Percentiles rank a stretch among this genome's conserved stretches.
Evolutionary conservation across 2,113 vertebrate species (phyloP).

Genomic region (Nestor notabilis): DNA sequence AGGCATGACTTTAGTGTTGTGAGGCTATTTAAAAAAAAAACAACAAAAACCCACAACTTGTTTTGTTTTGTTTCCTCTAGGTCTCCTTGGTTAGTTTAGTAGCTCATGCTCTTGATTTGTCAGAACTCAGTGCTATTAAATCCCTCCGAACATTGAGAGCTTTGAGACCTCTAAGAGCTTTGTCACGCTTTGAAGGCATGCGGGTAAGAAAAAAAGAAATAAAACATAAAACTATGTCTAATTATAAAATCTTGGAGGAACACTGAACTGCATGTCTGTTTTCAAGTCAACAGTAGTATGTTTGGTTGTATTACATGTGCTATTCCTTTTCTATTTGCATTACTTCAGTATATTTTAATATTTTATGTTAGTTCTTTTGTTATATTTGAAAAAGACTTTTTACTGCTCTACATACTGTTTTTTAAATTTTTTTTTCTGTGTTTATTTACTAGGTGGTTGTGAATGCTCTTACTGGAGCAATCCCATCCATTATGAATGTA

Average conservation of each 20-base stretch:
- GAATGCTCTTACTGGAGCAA: slow-evolving; percentile 94
- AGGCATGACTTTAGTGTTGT: background rate
- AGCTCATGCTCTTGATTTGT: slow-evolving; percentile 81
- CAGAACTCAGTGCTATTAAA: slow-evolving; percentile 88
- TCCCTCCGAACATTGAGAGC: slow-evolving; percentile 93
- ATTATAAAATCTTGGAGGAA: background rate
- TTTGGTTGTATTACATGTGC: background rate
- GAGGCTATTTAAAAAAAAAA: background rate
- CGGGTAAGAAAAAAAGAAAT: slow-evolving; percentile 83
- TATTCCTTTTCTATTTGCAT: background rate
- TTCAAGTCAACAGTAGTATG: background rate
- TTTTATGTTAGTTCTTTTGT: background rate
- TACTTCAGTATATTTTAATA: background rate
- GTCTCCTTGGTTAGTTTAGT: slow-evolving; percentile 92
- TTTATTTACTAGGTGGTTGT: slow-evolving; percentile 89
- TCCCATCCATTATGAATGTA: slow-evolving; percentile 98
- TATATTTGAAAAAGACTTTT: background rate
- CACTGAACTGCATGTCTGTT: background rate
- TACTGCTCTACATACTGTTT: background rate
- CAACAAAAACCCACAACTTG: background rate
- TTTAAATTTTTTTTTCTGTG: background rate
- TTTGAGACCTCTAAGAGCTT: slow-evolving; percentile 92
- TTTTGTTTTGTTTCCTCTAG: slow-evolving; percentile 72
- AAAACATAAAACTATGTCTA: background rate
- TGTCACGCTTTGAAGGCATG: slow-evolving; percentile 99